Evolutionary conservation across 2,888 invertebrate genomes (phyloP), one percentile per base, ranked within the genome.

Genomic region (Ramazzottius varieornatus): DNA sequence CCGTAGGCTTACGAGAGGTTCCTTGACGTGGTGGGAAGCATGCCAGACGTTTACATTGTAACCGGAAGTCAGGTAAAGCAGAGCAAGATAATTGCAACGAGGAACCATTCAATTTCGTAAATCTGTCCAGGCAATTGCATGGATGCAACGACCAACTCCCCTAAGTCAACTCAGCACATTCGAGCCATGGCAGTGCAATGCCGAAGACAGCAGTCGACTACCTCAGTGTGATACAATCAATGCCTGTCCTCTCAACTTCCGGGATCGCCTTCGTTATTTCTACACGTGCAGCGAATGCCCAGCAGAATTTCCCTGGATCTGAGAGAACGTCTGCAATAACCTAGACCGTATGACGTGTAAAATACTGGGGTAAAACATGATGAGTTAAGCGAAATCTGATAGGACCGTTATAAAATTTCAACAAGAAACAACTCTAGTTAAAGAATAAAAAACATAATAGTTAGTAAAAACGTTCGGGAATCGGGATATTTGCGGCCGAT

Each of bases 281-380:
- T 54, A 54, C 54, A 54, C 54, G 20, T 54, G 54, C 54, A 54
- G 54, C 29, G 54, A 54, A 54, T 54, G 54, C 29, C 54, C 54
- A 54, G 54, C 54, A 29, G 54, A 54, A 29, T 54, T 54, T 29
- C 54, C 54, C n/a, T 54, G 54, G 54, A 8, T 8, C 8, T 20
- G 13, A 40, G 40, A n/a, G n/a, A n/a, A n/a, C n/a, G n/a, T n/a
- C n/a, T n/a, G n/a, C n/a, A n/a, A n/a, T n/a, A n/a, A n/a, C n/a
- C n/a, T n/a, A n/a, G n/a, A n/a, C n/a, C n/a, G n/a, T n/a, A n/a
- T n/a, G n/a, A n/a, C n/a, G n/a, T n/a, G n/a, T n/a, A n/a, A n/a
- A n/a, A n/a, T n/a, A n/a, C n/a, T n/a, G n/a, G n/a, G n/a, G n/a
- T n/a, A n/a, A n/a, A n/a, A n/a, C n/a, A n/a, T n/a, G n/a, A n/a